Evolutionary conservation across 53 echinoderm and acorn worm species (phyloP).

Genomic region (Temnopleurus reevesii): DNA sequence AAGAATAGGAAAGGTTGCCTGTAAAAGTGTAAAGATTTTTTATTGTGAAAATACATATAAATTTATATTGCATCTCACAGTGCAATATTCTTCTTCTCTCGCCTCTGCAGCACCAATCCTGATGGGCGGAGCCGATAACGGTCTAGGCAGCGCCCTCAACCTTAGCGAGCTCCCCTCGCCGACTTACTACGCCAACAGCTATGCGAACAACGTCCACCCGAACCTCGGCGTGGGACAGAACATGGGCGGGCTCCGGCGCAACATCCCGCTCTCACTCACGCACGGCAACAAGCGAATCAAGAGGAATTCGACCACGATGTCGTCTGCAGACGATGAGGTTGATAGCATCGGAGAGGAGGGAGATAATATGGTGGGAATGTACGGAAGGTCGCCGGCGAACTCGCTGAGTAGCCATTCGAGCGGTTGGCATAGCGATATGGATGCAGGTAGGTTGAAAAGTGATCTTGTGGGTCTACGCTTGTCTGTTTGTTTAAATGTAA

Average conservation of each 20-base stretch:
- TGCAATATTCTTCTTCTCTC: background rate
- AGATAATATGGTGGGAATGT: constrained; percentile 67
- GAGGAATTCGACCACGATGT: constrained; percentile 97
- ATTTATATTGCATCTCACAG: constrained; percentile 6
- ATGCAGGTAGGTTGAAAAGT: constrained; percentile 75
- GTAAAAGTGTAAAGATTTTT: too few species aligned
- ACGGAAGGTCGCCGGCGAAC: constrained; percentile 88
- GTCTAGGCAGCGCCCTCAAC: constrained; percentile 56
- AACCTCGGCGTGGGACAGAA: constrained; percentile 25
- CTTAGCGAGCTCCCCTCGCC: constrained; percentile 79
- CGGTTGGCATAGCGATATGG: constrained; percentile 96
- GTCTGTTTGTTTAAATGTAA: too few species aligned
- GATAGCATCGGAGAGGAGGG: constrained; percentile 94
- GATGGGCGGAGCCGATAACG: constrained; percentile 8
- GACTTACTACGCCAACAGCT: constrained; percentile 79
- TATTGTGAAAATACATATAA: too few species aligned
- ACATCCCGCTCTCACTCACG: constrained; percentile 39
- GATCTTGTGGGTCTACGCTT: too few species aligned
- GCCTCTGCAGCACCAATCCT: constrained; percentile 44
- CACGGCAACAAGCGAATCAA: constrained; percentile 88
- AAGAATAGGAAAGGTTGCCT: too few species aligned
- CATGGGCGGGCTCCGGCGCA: constrained; percentile 47
- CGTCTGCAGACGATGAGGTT: constrained; percentile 84
- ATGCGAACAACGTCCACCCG: constrained; percentile 68
- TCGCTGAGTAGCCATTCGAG: constrained; percentile 95